Evolutionary conservation across 2,113 vertebrate genomes (phyloP), one percentile per base, ranked within the genome.

Genomic region (Choloepus hoffmanni): DNA sequence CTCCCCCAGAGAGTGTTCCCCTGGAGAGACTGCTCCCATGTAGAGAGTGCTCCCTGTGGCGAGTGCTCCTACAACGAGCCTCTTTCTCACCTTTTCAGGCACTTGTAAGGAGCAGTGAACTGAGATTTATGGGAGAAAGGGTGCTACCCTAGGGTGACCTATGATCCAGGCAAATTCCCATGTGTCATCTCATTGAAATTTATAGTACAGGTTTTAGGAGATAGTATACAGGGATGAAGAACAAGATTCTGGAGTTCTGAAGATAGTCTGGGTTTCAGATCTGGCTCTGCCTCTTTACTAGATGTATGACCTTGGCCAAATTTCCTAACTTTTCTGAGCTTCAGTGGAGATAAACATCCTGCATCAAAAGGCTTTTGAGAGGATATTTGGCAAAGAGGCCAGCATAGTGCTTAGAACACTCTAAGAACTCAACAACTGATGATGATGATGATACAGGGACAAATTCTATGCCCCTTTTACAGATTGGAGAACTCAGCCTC

Each of bases 241-340:
- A 55, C 45, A 13, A 84, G 50, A 18, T 28, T 65, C 67, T 84
- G 3, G 12, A 1, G 55, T 53, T 74, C 3, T 36, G 36, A 36
- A 36, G 36, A 36, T 36, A 36, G 36, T 43, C 50, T 92, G 60
- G 48, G 48, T 60, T 95, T 94, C 67, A 92, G 70, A 48, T 7
- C 3, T 43, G 60, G 16, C 55, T 50, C 40, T 72, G 82, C 72
- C 53, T 33, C 48, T 89, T 73, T 5, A 11, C 50, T 58, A 14
- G 67, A 19, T 48, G 9, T 70, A 36, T 13, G 40, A 73, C 13
- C 48, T 74, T 74, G 58, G 45, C 43, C 28, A 72, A 50, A 30
- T 85, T 85, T 93, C 60, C 12, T 30, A 23, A 79, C 45, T 87
- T 92, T n/a, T 72, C 21, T 60, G 36, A 89, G 62, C 21, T 50